phyloP scores from a whole-genome alignment of 2,113 vertebrate genomes.

The Cepphus grylle region DNA sequence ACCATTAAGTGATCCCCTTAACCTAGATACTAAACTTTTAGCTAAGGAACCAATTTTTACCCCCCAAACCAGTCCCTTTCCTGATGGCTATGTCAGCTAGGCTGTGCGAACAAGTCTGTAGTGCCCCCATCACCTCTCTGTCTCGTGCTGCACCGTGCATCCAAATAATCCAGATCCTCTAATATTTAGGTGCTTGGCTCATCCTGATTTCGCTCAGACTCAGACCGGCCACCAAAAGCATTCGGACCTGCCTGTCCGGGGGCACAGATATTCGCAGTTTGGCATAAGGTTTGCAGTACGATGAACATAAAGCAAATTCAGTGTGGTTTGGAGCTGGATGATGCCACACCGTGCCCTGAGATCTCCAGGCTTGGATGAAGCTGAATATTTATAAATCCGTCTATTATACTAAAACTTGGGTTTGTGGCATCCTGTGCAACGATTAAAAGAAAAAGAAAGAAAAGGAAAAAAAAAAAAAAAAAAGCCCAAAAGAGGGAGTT shows the following conservation, averaged over 20 bases:
- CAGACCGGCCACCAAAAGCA: neutral
- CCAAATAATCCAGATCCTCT: neutral
- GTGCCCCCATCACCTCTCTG: neutral
- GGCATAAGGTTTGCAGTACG: neutral
- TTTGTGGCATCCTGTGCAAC: neutral
- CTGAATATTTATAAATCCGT: neutral
- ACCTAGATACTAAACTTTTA: neutral
- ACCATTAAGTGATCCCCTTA: neutral
- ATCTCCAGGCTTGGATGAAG: no score
- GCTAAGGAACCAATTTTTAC: neutral
- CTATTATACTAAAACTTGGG: neutral
- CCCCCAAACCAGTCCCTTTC: neutral
- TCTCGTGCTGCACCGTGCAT: rapidly evolving
- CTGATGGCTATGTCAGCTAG: neutral
- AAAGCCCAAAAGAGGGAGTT: neutral
- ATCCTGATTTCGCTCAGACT: neutral
- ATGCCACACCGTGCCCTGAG: neutral
- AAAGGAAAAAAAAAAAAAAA: no score
- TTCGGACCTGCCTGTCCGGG: neutral
- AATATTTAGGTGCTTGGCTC: neutral
- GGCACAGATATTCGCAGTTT: neutral
- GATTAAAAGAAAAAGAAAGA: no score
- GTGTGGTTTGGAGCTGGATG: neutral
- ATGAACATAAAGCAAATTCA: neutral
- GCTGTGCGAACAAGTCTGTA: neutral